Evolutionary conservation across 1,140 invertebrate species (phyloP).

Genomic region (Medauroidea extradentata): DNA sequence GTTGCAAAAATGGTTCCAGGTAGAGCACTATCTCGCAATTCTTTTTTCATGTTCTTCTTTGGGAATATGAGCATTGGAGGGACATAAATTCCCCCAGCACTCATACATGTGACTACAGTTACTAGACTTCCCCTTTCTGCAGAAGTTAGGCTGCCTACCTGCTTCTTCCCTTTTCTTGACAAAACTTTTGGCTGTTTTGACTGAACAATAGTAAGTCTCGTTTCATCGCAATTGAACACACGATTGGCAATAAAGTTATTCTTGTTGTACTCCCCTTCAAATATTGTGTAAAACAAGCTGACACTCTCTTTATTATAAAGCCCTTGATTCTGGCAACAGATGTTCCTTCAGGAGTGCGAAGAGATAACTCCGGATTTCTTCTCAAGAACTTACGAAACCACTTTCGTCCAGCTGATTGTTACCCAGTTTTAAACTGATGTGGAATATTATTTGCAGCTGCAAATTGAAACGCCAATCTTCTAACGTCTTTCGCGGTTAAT

Average conservation of each 20-base stretch:
- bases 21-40: too few species aligned
- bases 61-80: slow-evolving; percentile 25
- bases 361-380: background rate
- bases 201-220: slow-evolving; percentile 35
- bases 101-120: slow-evolving; percentile 26
- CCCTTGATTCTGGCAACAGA: background rate
- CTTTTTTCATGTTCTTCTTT: too few species aligned
- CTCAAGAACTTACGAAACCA: background rate
- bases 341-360: background rate
- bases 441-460: background rate
- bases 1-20: too few species aligned
- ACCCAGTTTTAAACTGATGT: background rate
- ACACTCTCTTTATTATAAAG: background rate
- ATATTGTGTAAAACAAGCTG: background rate
- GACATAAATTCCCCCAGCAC: slow-evolving; percentile 30
- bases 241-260: slow-evolving; percentile 12
- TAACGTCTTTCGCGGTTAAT: background rate
- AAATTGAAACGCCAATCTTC: background rate
- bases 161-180: slow-evolving; percentile 29
- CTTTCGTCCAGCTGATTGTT: background rate
- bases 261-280: background rate
- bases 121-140: slow-evolving; percentile 25
- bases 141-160: slow-evolving; percentile 27
- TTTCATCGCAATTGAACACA: slow-evolving; percentile 40
- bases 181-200: slow-evolving; percentile 37